Conservation (phyloP, 1,140 invertebrate species). For the Antheraea mylitta region DNA sequence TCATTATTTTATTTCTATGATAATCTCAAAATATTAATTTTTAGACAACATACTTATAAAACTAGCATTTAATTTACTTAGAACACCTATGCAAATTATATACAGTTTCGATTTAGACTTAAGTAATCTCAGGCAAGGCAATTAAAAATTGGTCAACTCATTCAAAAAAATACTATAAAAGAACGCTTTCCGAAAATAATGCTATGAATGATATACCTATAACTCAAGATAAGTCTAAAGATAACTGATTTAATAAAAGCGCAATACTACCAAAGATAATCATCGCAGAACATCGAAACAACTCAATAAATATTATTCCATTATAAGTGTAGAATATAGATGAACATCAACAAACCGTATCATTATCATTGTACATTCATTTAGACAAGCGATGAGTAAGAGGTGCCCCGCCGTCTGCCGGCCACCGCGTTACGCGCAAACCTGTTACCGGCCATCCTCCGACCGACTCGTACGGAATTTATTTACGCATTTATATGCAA, state of each 20-base stretch:
- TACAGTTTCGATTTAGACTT: too few relatives aligned
- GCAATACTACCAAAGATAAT: background rate
- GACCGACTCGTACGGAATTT: constrained; percentile 30
- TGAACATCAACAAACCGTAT: constrained; percentile 14
- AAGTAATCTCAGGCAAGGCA: too few relatives aligned
- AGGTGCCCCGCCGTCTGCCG: constrained; percentile 40
- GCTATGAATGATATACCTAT: too few relatives aligned
- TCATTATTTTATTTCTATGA: too few relatives aligned
- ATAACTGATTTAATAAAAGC: background rate
- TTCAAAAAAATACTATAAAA: too few relatives aligned
- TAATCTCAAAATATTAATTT: too few relatives aligned
- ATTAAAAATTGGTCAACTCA: too few relatives aligned
- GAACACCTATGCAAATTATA: too few relatives aligned
- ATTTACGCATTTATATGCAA: constrained; percentile 18
- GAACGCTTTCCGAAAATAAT: too few relatives aligned
- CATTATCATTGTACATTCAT: constrained; percentile 25
- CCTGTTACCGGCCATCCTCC: constrained; percentile 35
- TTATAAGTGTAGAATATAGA: constrained; percentile 1
- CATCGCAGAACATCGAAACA: background rate
- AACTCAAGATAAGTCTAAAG: too few relatives aligned
- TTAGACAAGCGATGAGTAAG: constrained; percentile 54
- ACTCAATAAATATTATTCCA: constrained; percentile 9
- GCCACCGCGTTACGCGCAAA: constrained; percentile 61
- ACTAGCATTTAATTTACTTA: too few relatives aligned
- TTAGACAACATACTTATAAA: too few relatives aligned